Evolutionary conservation across 2,888 invertebrate species (phyloP).

Genomic region (Dicyrtoma fusca): DNA sequence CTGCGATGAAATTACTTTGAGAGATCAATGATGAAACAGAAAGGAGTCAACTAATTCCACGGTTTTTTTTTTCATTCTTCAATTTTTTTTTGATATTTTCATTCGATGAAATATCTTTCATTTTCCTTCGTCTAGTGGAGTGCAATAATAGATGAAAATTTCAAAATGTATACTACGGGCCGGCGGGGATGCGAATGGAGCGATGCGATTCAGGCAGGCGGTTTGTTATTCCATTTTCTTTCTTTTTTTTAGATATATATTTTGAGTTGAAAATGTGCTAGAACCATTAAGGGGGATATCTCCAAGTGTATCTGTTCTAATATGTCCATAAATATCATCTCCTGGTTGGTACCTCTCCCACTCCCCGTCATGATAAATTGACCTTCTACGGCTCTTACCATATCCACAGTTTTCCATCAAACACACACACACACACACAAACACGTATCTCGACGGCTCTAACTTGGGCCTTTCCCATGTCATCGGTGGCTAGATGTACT

Average conservation of each 20-base stretch:
- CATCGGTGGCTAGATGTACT: too few relatives aligned
- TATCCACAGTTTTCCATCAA: too few relatives aligned
- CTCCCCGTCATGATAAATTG: slow-evolving; percentile 30
- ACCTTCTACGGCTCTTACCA: slow-evolving; percentile 1
- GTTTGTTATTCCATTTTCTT: slow-evolving; percentile 7
- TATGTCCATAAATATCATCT: slow-evolving; percentile 21
- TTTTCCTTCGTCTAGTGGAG: neutral
- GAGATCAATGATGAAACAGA: slow-evolving; percentile 20
- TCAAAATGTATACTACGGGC: neutral
- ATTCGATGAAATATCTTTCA: neutral
- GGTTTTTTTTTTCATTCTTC: too few relatives aligned
- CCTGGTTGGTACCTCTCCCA: slow-evolving; percentile 18
- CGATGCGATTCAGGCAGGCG: slow-evolving; percentile 4
- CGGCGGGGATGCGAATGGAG: neutral
- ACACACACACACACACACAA: too few relatives aligned
- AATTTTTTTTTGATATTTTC: neutral
- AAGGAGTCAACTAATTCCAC: slow-evolving; percentile 13
- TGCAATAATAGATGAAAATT: neutral
- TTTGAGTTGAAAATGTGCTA: slow-evolving; percentile 19
- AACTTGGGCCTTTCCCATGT: too few relatives aligned
- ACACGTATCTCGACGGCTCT: too few relatives aligned
- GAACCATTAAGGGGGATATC: slow-evolving; percentile 38
- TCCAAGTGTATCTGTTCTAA: slow-evolving; percentile 39
- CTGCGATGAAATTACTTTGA: slow-evolving; percentile 10
- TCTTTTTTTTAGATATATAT: too few relatives aligned